These are phyloP conservation scores for Morone saxatilis DNA, from an alignment of 2,113 vertebrate genomes.

Conservation along the genomic window DNA sequence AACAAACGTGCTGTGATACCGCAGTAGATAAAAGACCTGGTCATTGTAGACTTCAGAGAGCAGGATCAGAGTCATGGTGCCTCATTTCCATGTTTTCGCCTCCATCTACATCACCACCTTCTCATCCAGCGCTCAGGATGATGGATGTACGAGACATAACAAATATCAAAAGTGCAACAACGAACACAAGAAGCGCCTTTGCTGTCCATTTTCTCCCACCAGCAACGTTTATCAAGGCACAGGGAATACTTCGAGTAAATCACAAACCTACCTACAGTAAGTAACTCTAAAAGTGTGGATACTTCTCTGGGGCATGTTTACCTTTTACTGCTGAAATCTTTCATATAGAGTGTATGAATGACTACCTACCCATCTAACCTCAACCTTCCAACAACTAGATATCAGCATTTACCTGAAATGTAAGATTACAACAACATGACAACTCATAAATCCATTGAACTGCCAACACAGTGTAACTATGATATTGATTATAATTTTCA, in stretches of 20 bases:
- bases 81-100: constrained; percentile 79
- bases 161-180: constrained; percentile 60
- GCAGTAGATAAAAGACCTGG: constrained; percentile 19
- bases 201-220: constrained; percentile 81
- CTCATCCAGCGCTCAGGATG: constrained; percentile 81
- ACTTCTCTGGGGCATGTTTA: constrained; percentile 38
- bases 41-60: constrained; percentile 84
- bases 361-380: constrained; percentile 40
- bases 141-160: constrained; percentile 46
- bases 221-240: constrained; percentile 67
- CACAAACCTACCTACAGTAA: constrained; percentile 36
- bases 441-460: constrained; percentile 37
- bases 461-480: constrained; percentile 51
- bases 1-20: neutral
- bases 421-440: neutral
- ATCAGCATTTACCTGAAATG: constrained; percentile 28
- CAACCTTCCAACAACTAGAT: constrained; percentile 9
- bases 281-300: constrained; percentile 26
- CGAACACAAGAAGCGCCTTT: constrained; percentile 86
- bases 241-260: constrained; percentile 21
- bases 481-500: constrained; percentile 26
- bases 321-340: constrained; percentile 28
- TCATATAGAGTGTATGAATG: constrained; percentile 20
- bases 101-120: constrained; percentile 79
- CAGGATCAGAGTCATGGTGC: constrained; percentile 84